These are phyloP conservation scores for Oikopleura dioica DNA, from an alignment of 23 tunicate species.

Conservation along the genomic window DNA sequence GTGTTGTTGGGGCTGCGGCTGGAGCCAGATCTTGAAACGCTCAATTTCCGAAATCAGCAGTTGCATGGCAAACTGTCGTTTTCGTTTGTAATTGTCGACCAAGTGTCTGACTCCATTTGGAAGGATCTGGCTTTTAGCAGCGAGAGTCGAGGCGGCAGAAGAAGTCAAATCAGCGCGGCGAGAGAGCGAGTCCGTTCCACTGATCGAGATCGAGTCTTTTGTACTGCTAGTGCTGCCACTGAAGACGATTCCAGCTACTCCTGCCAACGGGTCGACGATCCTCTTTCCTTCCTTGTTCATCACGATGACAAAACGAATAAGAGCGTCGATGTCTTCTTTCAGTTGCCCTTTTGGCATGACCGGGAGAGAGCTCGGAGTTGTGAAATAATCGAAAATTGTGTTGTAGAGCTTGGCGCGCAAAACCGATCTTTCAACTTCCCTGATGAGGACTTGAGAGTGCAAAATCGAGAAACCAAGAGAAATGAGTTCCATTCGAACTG, in stretches of 20 bases:
- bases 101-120: conserved; percentile 9
- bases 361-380: conserved; percentile 35
- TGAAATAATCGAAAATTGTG: conserved; percentile 70
- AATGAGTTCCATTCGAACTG: conserved; percentile 31
- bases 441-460: conserved; percentile 23
- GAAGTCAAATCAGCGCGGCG: no score
- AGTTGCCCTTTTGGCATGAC: conserved; percentile 24
- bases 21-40: conserved; percentile 69
- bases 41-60: conserved; percentile 58
- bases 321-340: conserved; percentile 18
- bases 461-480: conserved; percentile 38
- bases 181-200: no score
- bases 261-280: no score
- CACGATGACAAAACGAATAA: neutral
- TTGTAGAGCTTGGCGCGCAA: conserved; percentile 46
- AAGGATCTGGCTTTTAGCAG: no score
- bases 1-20: conserved; percentile 21
- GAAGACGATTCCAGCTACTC: no score
- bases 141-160: no score
- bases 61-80: conserved; percentile 30
- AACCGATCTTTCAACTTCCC: conserved; percentile 41
- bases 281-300: neutral
- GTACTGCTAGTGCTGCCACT: no score
- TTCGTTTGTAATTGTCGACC: conserved; percentile 25
- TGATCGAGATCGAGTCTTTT: no score